These are phyloP conservation scores for Melanostoma scalare DNA, from an alignment of 2,888 invertebrate species.

Conservation along the genomic window DNA sequence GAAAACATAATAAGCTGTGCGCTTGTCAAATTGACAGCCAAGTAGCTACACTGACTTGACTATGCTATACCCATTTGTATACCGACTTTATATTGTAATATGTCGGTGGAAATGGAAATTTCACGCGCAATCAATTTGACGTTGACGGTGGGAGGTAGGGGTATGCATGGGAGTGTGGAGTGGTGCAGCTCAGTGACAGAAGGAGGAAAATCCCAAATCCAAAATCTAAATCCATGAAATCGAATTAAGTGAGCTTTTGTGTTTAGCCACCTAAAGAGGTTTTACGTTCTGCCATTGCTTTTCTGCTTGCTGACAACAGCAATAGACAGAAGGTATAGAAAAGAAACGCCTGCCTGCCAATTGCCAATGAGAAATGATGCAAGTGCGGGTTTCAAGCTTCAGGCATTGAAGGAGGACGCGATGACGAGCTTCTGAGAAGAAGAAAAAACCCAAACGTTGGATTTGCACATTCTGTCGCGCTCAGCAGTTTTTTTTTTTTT, in stretches of 20 bases:
- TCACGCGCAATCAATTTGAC: constrained; percentile 69
- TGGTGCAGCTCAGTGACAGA: constrained; percentile 5
- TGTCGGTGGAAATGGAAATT: constrained; percentile 34
- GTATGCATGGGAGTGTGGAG: constrained; percentile 16
- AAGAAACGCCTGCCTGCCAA: not conserved
- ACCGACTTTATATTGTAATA: constrained; percentile 1
- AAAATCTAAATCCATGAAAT: constrained; percentile 66
- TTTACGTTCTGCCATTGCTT: constrained; percentile 22
- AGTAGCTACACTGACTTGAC: constrained; percentile 24
- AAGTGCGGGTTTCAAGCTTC: constrained; percentile 34
- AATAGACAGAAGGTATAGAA: not conserved
- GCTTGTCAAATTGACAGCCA: constrained; percentile 66
- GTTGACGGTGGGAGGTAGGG: not conserved
- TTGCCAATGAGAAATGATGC: constrained; percentile 18
- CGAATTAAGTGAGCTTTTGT: constrained; percentile 69
- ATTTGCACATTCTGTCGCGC: constrained; percentile 48
- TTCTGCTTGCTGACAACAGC: no score
- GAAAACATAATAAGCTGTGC: constrained; percentile 56
- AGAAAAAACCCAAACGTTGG: constrained; percentile 43
- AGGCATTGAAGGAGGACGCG: not conserved
- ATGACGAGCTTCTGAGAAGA: constrained; percentile 24
- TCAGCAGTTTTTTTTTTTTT: constrained; percentile 9
- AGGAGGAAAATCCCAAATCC: constrained; percentile 38
- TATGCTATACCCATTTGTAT: constrained; percentile 1
- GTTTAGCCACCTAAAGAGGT: constrained; percentile 65